Base-by-base conservation (phyloP, 2,888 invertebrate genomes). In the Diadromus collaris region DNA sequence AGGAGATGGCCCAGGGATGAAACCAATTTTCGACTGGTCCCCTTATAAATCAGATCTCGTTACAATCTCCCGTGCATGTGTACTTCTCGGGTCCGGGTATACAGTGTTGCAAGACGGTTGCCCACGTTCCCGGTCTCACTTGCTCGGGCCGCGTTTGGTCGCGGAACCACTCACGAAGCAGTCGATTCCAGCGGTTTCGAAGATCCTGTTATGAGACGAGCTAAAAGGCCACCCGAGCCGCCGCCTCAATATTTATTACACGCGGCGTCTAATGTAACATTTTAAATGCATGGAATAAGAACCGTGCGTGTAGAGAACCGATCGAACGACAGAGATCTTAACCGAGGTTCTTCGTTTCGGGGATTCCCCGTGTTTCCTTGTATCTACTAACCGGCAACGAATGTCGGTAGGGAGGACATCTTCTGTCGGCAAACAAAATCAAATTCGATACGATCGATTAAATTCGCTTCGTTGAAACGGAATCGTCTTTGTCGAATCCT, bases 1-100 rank as follows among this genome's bases (percentile, higher is more conserved):
- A 88, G 79, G 80, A 85, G 86, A 86, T 85, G 84, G 85, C 83
- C 83, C 85, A 81, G 85, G 84, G 86, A 88, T 88, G 88, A 87
- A 89, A 88, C 88, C 87, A 89, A 89, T 89, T 89, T 89, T 89
- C 87, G 87, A 76, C 74, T 83, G 83, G 84, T 84, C 85, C 86
- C 85, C 84, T 84, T 87, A 89, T 89, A 89, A 89, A 89, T 89
- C 89, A 89, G 88, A 89, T 89, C 89, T 89, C 86, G 88, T 89
- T 89, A 88, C 87, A 85, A 83, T 83, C 85, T 81, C 82, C 83
- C 82, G 63, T 72, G 83, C 83, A 86, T 65, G 83, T 82, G 16
- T 60, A 29, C 21, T 46, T 48, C 46, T 70, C 46, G 32, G 21
- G 54, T 58, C 60, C 54, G 54, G 21, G 24, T 69, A 73, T 44